A percentile compares a stretch with the other conserved stretches of the same genome.
phyloP scores from a whole-genome alignment of 2,113 vertebrate species.

The Gulo gulo region DNA sequence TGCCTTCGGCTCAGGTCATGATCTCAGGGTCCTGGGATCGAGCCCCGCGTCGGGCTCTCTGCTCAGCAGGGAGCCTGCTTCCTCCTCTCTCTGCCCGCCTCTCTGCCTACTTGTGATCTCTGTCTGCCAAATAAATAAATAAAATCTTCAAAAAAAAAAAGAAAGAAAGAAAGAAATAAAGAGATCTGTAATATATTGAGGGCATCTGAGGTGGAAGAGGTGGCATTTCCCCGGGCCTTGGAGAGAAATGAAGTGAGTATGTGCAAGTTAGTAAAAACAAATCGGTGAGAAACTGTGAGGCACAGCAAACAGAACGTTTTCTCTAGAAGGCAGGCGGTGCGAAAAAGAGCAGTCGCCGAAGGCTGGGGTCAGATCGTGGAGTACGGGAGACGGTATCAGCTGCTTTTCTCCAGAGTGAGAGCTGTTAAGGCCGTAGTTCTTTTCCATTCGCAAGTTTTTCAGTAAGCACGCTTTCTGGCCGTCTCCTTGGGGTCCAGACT shows the following conservation, averaged over 20 bases:
- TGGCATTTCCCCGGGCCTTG: background rate
- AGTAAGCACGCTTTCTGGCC: rapidly evolving
- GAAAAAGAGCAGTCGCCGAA: background rate
- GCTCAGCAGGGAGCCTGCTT: too few species aligned
- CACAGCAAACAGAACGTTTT: background rate
- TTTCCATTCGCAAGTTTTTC: background rate
- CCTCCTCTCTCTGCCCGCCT: too few species aligned
- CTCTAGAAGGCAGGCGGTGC: background rate
- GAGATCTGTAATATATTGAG: background rate
- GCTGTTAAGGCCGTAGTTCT: background rate
- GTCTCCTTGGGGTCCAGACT: background rate
- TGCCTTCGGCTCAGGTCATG: too few species aligned
- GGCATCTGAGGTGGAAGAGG: background rate
- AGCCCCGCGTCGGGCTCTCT: too few species aligned
- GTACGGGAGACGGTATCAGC: background rate
- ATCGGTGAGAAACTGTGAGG: background rate
- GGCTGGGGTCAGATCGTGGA: background rate
- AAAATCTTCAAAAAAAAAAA: too few species aligned
- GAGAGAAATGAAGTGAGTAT: background rate
- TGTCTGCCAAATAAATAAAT: too few species aligned
- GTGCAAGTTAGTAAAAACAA: background rate
- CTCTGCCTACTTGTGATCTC: too few species aligned
- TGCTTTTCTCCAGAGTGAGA: background rate
- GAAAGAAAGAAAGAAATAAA: too few species aligned
- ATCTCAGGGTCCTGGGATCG: too few species aligned